Conservation (phyloP, 2,113 vertebrate species). For the Mionectes macconnelli region DNA sequence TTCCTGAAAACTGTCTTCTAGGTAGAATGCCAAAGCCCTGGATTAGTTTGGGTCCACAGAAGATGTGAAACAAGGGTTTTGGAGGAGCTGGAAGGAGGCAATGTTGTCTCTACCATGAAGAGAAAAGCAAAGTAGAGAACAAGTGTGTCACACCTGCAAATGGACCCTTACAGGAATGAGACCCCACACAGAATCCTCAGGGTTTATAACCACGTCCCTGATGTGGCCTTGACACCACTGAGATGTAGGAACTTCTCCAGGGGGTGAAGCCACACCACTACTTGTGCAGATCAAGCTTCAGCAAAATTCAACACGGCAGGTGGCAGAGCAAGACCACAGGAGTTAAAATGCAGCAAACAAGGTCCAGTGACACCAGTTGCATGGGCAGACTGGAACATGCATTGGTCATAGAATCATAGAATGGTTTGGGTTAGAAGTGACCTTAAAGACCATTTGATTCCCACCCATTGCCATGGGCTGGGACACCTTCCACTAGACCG, state of each 20-base stretch:
- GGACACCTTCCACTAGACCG: not conserved
- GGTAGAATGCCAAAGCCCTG: not conserved
- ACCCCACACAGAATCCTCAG: not conserved
- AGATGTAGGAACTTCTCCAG: not conserved
- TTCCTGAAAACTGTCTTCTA: not conserved
- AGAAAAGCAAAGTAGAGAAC: not conserved
- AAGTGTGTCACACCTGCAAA: not conserved
- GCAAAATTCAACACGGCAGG: not conserved
- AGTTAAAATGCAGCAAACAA: not conserved
- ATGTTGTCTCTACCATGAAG: not conserved
- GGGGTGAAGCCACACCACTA: fast-evolving
- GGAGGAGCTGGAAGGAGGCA: not conserved
- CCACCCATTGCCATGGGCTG: not conserved
- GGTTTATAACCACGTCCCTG: not conserved
- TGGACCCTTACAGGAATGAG: not conserved
- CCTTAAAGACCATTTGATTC: not conserved
- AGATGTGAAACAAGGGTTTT: not conserved
- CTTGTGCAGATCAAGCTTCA: not conserved
- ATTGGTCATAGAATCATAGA: not conserved
- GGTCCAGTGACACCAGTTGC: not conserved
- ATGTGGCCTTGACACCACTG: not conserved
- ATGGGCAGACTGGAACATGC: not conserved
- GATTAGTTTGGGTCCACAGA: not conserved
- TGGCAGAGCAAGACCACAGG: not conserved
- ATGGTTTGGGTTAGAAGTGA: not conserved